Evolutionary conservation across 2,797 vertebrate genomes (phyloP).

Genomic region (Aulostomus chinensis): DNA sequence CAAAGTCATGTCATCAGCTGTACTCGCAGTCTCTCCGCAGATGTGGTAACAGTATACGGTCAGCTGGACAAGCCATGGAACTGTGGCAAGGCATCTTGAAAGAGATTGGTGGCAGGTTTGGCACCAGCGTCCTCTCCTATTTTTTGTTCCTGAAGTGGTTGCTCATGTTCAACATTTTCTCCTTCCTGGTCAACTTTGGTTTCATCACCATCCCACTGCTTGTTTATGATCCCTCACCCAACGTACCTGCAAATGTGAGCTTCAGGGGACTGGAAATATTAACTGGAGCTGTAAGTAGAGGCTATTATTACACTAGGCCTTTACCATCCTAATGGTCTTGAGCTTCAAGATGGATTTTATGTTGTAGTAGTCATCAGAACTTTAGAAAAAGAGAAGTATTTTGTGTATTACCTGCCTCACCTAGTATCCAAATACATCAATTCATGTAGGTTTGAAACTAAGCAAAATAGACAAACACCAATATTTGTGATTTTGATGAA

Average conservation of each 20-base stretch:
- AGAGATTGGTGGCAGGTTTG: constrained; percentile 89
- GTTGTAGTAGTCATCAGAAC: too few relatives aligned
- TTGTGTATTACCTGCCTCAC: too few relatives aligned
- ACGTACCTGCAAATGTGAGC: constrained; percentile 54
- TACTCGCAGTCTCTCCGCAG: constrained; percentile 80
- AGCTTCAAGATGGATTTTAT: too few relatives aligned
- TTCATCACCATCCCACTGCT: constrained; percentile 92
- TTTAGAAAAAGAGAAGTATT: too few relatives aligned
- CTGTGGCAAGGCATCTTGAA: constrained; percentile 89
- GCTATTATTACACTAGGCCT: background rate
- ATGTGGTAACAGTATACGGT: constrained; percentile 69
- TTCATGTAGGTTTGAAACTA: too few relatives aligned
- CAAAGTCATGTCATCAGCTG: background rate
- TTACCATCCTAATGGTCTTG: too few relatives aligned
- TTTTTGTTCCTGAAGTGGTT: constrained; percentile 95
- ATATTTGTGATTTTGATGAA: too few relatives aligned
- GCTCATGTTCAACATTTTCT: constrained; percentile 91
- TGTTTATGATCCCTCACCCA: constrained; percentile 50
- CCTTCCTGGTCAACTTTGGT: constrained; percentile 91
- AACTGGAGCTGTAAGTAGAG: constrained; percentile 88
- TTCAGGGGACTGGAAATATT: constrained; percentile 92
- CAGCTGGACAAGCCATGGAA: constrained; percentile 64
- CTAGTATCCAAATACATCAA: too few relatives aligned
- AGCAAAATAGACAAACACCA: too few relatives aligned
- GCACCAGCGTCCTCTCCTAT: constrained; percentile 92